Conservation (phyloP, 2,797 vertebrate genomes). For the Sebastes itinus region DNA sequence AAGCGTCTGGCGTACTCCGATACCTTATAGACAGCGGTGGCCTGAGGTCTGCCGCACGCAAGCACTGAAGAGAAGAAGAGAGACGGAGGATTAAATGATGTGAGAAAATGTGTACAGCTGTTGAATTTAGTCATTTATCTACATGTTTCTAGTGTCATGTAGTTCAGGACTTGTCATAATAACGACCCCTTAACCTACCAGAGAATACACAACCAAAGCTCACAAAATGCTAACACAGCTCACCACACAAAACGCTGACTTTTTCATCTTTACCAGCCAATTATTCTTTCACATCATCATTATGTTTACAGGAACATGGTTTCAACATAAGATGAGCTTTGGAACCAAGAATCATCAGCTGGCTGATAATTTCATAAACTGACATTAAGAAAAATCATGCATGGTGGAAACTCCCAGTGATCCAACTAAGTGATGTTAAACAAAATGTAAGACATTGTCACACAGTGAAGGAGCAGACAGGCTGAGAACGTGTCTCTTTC, state of each 20-base stretch:
- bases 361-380: neutral
- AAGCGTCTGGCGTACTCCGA: conserved; percentile 96
- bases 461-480: conserved; percentile 9
- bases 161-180: neutral
- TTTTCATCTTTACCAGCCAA: neutral
- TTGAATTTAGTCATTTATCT: neutral
- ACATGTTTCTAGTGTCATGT: neutral
- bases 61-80: conserved; percentile 81
- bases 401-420: neutral
- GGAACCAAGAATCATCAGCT: neutral
- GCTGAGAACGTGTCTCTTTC: neutral
- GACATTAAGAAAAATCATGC: neutral
- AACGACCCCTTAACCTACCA: neutral
- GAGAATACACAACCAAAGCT: neutral
- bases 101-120: neutral
- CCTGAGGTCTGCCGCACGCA: conserved; percentile 95
- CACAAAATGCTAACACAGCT: neutral
- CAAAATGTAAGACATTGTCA: neutral
- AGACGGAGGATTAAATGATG: neutral
- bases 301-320: neutral
- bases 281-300: neutral
- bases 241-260: neutral
- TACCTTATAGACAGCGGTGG: conserved; percentile 98
- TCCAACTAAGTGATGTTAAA: neutral
- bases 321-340: neutral